phyloP scores from a whole-genome alignment of 2,797 vertebrate genomes.

The Novumbra hubbsi region DNA sequence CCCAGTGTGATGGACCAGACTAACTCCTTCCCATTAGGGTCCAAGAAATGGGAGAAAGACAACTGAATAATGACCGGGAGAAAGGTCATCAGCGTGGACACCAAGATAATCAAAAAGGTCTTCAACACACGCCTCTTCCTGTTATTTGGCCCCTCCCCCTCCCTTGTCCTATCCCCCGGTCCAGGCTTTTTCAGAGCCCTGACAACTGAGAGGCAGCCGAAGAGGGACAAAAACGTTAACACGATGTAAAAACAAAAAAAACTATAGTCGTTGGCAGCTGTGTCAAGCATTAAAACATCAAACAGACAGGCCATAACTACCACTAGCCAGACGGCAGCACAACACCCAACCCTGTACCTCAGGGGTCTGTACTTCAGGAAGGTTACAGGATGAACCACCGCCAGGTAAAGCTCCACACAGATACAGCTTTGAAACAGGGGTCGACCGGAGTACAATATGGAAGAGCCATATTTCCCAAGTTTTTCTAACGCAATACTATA shows the following conservation, averaged over 20 bases:
- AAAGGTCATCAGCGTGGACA: background rate
- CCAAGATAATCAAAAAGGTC: background rate
- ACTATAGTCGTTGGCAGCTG: background rate
- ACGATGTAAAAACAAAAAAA: background rate
- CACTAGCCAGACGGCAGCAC: background rate
- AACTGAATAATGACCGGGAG: background rate
- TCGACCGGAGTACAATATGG: background rate
- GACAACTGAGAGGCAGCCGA: conserved; percentile 13
- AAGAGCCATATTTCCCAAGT: background rate
- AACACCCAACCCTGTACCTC: background rate
- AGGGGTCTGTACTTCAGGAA: conserved; percentile 20
- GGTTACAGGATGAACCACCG: conserved; percentile 21
- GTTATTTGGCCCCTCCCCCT: background rate
- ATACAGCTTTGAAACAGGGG: conserved; percentile 24
- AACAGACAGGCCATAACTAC: background rate
- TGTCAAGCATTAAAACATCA: background rate
- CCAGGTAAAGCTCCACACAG: conserved; percentile 32
- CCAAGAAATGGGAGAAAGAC: background rate
- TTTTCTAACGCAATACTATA: background rate
- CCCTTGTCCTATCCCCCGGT: background rate
- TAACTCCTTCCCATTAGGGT: background rate
- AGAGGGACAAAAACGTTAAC: background rate
- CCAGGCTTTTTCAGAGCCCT: background rate
- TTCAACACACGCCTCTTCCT: background rate
- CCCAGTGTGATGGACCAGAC: background rate